Evolutionary conservation across 2,797 vertebrate genomes (phyloP), one percentile per base, ranked within the genome.

Genomic region (Triplophysa bombifrons): DNA sequence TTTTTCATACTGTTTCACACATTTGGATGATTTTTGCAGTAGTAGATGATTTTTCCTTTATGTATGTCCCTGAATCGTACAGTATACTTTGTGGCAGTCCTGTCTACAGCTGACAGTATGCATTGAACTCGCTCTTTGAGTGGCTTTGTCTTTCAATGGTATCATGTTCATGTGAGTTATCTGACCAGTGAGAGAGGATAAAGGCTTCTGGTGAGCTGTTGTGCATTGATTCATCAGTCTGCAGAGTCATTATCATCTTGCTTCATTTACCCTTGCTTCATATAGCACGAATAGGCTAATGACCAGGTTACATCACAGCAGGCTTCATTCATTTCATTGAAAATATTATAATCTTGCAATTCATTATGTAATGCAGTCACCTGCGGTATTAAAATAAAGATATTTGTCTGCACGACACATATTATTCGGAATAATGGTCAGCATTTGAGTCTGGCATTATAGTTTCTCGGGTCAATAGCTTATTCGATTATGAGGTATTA

Each of bases 211-310:
- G 46, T 69, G 75, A 70, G 73, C 66, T 74, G 56, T 6, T 53
- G 51, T 66, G 25, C 60, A 50, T 69, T 75, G 41, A 74, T 84
- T 86, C 70, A 84, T 90, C 83, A 82, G 56, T 38, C 65, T 83
- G 64, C 80, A 73, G 76, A 74, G 80, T 78, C 34, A 79, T 73
- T 80, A 83, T 64, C 81, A 83, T 25, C 68, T 64, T 9, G 50
- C 67, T 87, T 87, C 71, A 80, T 87, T 88, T 86, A 70, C 74
- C 67, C 61, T 12, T 53, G 55, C 58, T 53, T 75, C 63, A 51
- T 68, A 61, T 60, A 22, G n/a, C 63, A 79, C 80, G 80, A 76
- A 69, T 67, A 30, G 44, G 55, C 66, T 76, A 72, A 75, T 12
- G 44, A 41, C 64, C 30, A 30, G 68, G 50, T 84, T 67, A 51